These are phyloP conservation scores for Scaptomyza reducta DNA, from an alignment of 2,888 invertebrate species.

Conservation along the genomic window DNA sequence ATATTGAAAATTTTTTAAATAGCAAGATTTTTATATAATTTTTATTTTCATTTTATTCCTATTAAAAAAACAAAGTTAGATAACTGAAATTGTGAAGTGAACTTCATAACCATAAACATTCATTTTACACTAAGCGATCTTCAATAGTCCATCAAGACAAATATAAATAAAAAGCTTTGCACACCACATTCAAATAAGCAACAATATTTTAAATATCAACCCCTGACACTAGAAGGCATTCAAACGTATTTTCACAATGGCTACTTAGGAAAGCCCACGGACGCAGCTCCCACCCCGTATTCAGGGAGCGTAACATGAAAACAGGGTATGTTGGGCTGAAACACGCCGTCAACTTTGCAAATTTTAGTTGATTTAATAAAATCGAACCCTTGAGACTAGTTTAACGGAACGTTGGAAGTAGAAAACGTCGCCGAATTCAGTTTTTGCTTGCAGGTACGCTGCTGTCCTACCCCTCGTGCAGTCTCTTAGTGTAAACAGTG, in stretches of 20 bases:
- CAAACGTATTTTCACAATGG: constrained; percentile 33
- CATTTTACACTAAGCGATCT: constrained; percentile 74
- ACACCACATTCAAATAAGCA: constrained; percentile 67
- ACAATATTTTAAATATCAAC: constrained; percentile 66
- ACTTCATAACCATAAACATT: constrained; percentile 53
- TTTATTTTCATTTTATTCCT: too few species aligned
- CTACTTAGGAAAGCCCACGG: constrained; percentile 58
- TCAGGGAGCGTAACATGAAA: constrained; percentile 29
- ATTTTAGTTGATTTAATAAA: constrained; percentile 84
- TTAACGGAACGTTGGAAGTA: constrained; percentile 79
- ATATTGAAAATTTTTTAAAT: too few species aligned
- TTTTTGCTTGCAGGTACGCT: constrained; percentile 71
- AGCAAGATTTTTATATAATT: too few species aligned
- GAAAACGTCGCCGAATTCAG: constrained; percentile 70
- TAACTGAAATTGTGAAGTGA: neutral
- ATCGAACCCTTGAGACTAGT: constrained; percentile 84
- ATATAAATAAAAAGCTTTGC: constrained; percentile 65
- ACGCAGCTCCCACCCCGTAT: constrained; percentile 9
- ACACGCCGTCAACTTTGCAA: constrained; percentile 78
- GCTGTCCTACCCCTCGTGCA: constrained; percentile 23
- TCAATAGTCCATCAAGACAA: constrained; percentile 71
- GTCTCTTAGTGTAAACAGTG: constrained; percentile 52
- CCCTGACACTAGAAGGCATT: constrained; percentile 26
- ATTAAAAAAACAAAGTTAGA: too few species aligned
- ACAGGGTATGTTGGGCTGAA: constrained; percentile 36